Base-by-base conservation (phyloP, 2,888 invertebrate species). In the Trissonchulus sp. region DNA sequence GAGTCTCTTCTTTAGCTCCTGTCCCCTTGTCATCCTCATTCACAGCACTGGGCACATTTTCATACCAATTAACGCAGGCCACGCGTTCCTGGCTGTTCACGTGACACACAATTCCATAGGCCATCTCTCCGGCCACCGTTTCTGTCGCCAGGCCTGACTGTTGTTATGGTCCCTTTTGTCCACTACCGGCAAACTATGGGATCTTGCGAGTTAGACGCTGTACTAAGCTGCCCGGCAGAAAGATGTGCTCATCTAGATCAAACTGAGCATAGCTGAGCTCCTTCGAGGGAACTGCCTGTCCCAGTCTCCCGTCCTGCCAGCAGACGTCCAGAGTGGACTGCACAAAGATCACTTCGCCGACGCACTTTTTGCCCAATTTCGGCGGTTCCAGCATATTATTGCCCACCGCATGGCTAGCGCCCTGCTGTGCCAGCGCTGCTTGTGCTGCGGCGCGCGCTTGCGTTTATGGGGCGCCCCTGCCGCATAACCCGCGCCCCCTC, bases 191-290 rank as follows among this genome's bases (percentile, higher is more conserved):
- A n/a, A n/a, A n/a, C n/a, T n/a, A n/a, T n/a, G n/a, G n/a, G n/a
- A n/a, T 15, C 8, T 15, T 8, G 48, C 23, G 48, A 48, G n/a
- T 23, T 23, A 48, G 8, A 15, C 23, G 8, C 48, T 48, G 48
- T 36, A 97, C 94, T 88, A 93, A 96, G 86, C 96, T 95, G 0
- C 96, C 96, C 1, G 96, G 96, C 91, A 96, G 87, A 91, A 96
- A 89, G 91, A 95, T 89, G 82, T 95, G 93, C 79, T 95, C 94
- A 85, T 97, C 96, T 81, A 97, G 87, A 83, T 96, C 77, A n/a
- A 2, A n/a, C 8, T 73, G 35, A 34, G 28, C 68, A 63, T 73
- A 76, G 18, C 62, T 33, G 31, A 97, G 87, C 77, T 93, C 91
- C 0, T 92, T 91, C 0, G 95, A 94, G 0, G 92, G 91, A 80